These are phyloP conservation scores for Sebastes taczanowskii DNA, from an alignment of 2,797 vertebrate species.

Conservation along the genomic window DNA sequence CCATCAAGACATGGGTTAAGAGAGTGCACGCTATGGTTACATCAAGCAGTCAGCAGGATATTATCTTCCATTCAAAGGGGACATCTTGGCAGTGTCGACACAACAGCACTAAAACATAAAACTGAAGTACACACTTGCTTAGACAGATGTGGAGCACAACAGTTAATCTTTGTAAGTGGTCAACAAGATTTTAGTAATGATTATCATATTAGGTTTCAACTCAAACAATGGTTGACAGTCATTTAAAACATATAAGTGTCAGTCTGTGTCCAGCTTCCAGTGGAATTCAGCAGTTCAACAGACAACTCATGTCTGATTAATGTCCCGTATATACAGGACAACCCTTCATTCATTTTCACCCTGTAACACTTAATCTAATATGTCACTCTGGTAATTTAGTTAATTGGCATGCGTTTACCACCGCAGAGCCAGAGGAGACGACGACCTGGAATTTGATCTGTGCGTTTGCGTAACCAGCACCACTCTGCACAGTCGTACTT, in stretches of 20 bases:
- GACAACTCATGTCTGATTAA: not conserved
- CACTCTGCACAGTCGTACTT: not conserved
- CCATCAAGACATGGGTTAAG: not conserved
- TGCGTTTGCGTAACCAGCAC: not conserved
- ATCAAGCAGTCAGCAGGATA: not conserved
- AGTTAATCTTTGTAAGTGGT: not conserved
- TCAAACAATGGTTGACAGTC: not conserved
- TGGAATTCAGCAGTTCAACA: not conserved
- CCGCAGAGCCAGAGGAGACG: not conserved
- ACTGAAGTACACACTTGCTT: not conserved
- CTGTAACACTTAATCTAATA: conserved; percentile 6
- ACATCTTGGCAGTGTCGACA: not conserved
- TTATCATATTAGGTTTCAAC: not conserved
- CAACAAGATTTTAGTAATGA: not conserved
- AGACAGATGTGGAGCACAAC: not conserved
- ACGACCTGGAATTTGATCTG: conserved; percentile 19
- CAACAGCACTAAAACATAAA: not conserved
- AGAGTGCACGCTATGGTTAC: not conserved
- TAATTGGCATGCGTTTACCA: not conserved
- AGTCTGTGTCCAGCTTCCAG: not conserved
- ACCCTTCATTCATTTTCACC: not conserved
- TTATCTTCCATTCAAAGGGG: not conserved
- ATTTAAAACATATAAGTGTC: not conserved
- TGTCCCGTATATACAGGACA: not conserved
- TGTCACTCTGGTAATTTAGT: not conserved